Evolutionary conservation across 2,888 invertebrate species (phyloP), one percentile per base, ranked within the genome.

Genomic region (Tridacna gigas): DNA sequence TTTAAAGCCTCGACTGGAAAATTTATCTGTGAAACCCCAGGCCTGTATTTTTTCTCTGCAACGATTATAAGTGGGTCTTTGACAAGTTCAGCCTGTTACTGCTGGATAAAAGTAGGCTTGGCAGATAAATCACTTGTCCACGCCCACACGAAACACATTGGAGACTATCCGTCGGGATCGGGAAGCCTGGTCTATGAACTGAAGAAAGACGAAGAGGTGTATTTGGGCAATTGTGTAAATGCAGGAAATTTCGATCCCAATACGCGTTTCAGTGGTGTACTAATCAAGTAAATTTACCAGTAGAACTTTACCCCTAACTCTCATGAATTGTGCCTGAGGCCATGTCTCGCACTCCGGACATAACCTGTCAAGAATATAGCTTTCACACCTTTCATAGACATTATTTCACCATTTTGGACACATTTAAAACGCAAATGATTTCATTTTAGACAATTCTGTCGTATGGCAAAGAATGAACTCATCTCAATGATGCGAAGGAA

Each of bases 111-210:
- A 5, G 66, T 66, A 13, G 28, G 66, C 26, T 66, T 28, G 20
- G 9, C 25, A 11, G 11, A 7, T 7, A 26, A 66, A 26, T 66
- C 66, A 11, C 66, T 66, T 26, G 66, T 26, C 28, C 26, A 66
- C 66, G 66, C 66, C 25, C 66, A 66, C 66, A 66, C 66, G 18
- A 66, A 66, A 26, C 66, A 66, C 18, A 66, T 28, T 26, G 66
- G 66, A 15, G 66, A 66, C 26, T 66, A 66, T 18, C 66, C 66
- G 18, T 26, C 26, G 9, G 66, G 66, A 12, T 66, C 66, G 20
- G 66, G 9, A 11, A 66, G 28, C 26, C 11, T 66, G 7, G 26
- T 66, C 9, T 22, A 26, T 26, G 11, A 66, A 26, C 66, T 66
- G 9, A 26, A 26, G 11, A 28, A 26, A 26, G 66, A 28, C 26